Percentiles rank a stretch among this genome's conserved stretches.
These are phyloP conservation scores for Daphoenositta chrysoptera DNA, from an alignment of 2,113 vertebrate species.

Conservation along the genomic window DNA sequence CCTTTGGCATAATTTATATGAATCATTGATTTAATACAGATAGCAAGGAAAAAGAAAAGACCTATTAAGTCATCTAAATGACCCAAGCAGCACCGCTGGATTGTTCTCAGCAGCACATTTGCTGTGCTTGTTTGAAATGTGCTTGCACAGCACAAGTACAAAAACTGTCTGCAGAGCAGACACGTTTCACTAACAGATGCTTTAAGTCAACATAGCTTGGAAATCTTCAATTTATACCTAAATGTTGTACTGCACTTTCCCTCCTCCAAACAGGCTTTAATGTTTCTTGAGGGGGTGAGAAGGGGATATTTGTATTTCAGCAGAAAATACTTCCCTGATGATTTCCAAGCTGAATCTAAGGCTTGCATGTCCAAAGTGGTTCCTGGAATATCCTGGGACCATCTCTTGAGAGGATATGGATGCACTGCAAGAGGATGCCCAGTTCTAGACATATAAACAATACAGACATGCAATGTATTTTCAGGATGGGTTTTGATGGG, in stretches of 20 bases:
- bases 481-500: neutral
- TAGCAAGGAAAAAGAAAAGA: neutral
- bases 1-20: neutral
- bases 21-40: conserved; percentile 41
- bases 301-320: neutral
- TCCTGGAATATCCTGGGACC: neutral
- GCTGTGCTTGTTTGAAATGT: neutral
- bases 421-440: neutral
- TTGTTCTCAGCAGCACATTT: conserved; percentile 16
- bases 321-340: neutral
- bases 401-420: neutral
- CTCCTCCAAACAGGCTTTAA: neutral
- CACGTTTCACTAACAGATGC: conserved; percentile 12
- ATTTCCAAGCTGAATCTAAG: neutral
- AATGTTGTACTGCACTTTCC: neutral
- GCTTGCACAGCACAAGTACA: neutral
- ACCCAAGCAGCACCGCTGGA: neutral
- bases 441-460: neutral
- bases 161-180: neutral
- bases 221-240: conserved; percentile 5
- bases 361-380: neutral
- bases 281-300: neutral
- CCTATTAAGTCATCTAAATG: conserved; percentile 10
- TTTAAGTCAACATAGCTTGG: conserved; percentile 12
- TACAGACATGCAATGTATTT: neutral